Evolutionary conservation across 2,113 vertebrate genomes (phyloP).

Genomic region (Gobiocypris rarus): DNA sequence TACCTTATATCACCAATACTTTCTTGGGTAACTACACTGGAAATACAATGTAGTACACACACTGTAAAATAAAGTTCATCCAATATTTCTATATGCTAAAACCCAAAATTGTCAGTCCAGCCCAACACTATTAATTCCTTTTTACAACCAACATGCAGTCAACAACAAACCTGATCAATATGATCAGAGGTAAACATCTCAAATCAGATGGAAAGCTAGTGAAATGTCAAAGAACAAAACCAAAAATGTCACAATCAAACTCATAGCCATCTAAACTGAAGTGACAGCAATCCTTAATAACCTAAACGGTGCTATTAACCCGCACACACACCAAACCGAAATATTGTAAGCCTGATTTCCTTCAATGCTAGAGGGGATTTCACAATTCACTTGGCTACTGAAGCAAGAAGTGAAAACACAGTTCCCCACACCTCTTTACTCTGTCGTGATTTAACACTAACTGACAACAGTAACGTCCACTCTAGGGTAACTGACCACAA

Average conservation of each 20-base stretch:
- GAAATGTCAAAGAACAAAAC: conserved; percentile 2
- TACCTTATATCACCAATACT: no score
- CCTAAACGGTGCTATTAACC: background rate
- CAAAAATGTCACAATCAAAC: conserved; percentile 17
- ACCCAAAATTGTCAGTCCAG: background rate
- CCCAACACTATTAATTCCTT: background rate
- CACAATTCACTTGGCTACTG: conserved; percentile 19
- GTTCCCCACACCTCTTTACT: conserved; percentile 36
- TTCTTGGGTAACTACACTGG: no score
- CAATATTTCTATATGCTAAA: background rate
- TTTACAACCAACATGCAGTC: background rate
- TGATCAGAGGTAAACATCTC: background rate
- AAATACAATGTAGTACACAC: no score
- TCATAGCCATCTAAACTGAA: conserved; percentile 13
- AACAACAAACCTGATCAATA: background rate
- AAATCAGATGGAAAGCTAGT: background rate
- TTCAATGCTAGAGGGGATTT: background rate
- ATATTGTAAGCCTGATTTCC: conserved; percentile 36
- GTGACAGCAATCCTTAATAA: conserved; percentile 15
- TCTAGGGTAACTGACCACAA: conserved; percentile 51
- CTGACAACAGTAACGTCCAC: conserved; percentile 53
- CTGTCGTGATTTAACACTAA: conserved; percentile 46
- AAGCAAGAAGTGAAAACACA: conserved; percentile 32
- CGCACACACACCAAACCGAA: conserved; percentile 22
- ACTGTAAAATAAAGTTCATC: no score